Base-by-base conservation (phyloP, 2,113 vertebrate genomes). In the Muntiacus reevesi region DNA sequence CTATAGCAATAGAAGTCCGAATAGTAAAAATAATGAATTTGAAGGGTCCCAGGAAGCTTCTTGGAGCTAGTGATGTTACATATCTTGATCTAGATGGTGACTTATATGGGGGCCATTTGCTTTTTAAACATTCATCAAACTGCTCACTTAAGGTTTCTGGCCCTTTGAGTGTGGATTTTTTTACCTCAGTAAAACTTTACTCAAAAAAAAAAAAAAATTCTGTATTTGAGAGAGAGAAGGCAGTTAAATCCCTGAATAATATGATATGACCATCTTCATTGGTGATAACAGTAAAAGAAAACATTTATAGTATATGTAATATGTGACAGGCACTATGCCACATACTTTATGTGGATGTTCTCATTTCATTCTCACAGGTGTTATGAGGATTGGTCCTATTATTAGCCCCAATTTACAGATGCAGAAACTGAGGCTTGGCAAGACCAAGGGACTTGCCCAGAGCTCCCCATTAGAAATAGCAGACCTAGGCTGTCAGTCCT, bases 141-240 rank as follows among this genome's bases (percentile, higher is more conserved):
- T 59, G 13, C n/a, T 93, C 23, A 5, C 27, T 28, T 54, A 23
- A 2, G 9, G 28, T 57, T 54, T 94, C 87, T 60, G 27, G 3
- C 23, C 74, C 23, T 90, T 85, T 45, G 16, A 23, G 12, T 95
- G 28, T 89, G 16, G 25, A n/a, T 28, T 62, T 92, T 92, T 95
- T 87, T 67, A 40, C 21, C 19, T 88, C 15, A 94, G 15, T 83
- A 93, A 54, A 60, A 14, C 55, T 94, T 57, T 45, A 47, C 23
- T 88, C 81, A 50, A 4, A 74, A 78, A 43, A 45, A 43, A 43
- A 45, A 45, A 45, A 14, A 50, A 89, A 30, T 28, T 27, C n/a
- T 79, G 10, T 91, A 30, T 89, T 78, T 96, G 52, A 40, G 40
- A 33, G 33, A 91, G 36, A 92, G 17, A 45, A 59, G 82, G 7